Evolutionary conservation across 1,140 invertebrate species (phyloP).

Genomic region (Caenorhabditis remanei): DNA sequence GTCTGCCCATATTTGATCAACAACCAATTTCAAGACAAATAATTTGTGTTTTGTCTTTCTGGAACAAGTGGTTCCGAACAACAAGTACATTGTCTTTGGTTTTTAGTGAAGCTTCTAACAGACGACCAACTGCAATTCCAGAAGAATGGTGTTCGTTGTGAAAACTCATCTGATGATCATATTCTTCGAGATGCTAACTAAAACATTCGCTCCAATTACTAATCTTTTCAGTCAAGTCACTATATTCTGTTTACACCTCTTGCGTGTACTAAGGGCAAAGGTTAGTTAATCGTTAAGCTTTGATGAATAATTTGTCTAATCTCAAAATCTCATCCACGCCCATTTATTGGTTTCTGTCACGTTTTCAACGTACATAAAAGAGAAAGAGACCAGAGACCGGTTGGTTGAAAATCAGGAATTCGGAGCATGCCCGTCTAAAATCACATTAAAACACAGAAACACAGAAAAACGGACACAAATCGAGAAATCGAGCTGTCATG

Average conservation of each 20-base stretch:
- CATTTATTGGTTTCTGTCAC: too few species aligned
- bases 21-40: not conserved
- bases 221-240: constrained; percentile 15
- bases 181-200: not conserved
- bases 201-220: constrained; percentile 7
- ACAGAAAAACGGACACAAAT: not conserved
- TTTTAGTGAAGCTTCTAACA: not conserved
- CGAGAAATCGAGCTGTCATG: constrained; percentile 1
- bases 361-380: not conserved
- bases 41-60: constrained; percentile 20
- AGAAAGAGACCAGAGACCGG: not conserved
- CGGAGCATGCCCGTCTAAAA: not conserved
- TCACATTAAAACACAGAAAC: constrained; percentile 23
- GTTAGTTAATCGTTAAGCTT: not conserved
- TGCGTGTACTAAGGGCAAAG: not conserved
- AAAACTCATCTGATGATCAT: constrained; percentile 28
- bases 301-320: not conserved
- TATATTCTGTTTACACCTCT: constrained; percentile 37
- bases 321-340: not conserved
- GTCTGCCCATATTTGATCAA: constrained; percentile 20
- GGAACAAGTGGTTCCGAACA: constrained; percentile 21
- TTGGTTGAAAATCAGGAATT: not conserved
- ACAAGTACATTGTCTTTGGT: not conserved
- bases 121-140: not conserved
- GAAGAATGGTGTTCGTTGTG: constrained; percentile 22